Percentiles rank a stretch among this genome's conserved stretches.
These are phyloP conservation scores for Promerops cafer DNA, from an alignment of 2,113 vertebrate species.

Conservation along the genomic window DNA sequence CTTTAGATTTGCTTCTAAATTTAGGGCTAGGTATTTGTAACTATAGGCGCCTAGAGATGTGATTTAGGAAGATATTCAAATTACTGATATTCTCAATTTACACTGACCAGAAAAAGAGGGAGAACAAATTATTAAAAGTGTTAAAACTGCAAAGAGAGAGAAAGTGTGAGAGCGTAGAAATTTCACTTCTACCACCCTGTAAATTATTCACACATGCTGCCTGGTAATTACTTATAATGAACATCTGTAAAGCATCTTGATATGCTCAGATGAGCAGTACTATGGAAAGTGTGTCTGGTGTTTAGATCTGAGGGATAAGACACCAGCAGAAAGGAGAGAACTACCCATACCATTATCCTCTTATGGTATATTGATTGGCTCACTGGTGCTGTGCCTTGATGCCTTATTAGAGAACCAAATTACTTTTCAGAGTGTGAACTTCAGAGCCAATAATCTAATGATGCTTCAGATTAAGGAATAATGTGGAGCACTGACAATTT, in stretches of 20 bases:
- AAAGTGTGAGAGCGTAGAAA: neutral
- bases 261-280: constrained; percentile 54
- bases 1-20: neutral
- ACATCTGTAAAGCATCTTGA: constrained; percentile 50
- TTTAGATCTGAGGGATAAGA: constrained; percentile 64
- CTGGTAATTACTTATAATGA: constrained; percentile 59
- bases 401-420: constrained; percentile 14
- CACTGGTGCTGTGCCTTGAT: neutral
- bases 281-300: constrained; percentile 27
- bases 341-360: constrained; percentile 61
- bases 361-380: constrained; percentile 12
- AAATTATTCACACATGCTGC: constrained; percentile 37
- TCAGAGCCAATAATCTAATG: neutral
- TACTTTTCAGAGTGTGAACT: neutral
- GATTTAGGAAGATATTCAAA: neutral
- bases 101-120: neutral
- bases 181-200: neutral
- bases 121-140: neutral
- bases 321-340: constrained; percentile 44
- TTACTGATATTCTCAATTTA: neutral
- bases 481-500: neutral
- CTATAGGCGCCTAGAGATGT: neutral
- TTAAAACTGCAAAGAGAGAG: neutral
- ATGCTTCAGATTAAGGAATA: neutral
- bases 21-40: neutral